Base-by-base conservation (phyloP, 2,797 vertebrate genomes). In the Helarctos malayanus region DNA sequence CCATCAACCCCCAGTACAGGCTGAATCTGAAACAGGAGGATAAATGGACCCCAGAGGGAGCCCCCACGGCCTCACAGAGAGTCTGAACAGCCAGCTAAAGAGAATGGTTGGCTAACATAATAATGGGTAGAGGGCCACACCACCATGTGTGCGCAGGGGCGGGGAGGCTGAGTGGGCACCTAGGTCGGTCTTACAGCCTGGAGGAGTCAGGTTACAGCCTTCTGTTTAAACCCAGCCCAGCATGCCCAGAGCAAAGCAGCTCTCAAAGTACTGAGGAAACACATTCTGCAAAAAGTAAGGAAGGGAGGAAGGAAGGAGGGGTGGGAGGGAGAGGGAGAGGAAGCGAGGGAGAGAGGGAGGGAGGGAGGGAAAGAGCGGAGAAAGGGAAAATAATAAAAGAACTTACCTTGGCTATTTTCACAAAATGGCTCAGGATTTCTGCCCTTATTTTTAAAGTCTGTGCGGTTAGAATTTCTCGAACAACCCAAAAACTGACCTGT, bases 361-460 rank as follows among this genome's bases (percentile, higher is more conserved):
- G 18, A 73, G 23, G 5, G 25, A 71, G 35, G 63, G 0, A 38
- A 38, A 38, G 38, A 65, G 32, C 3, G 68, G 3, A 71, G 13
- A 61, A 0, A 81, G 29, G 41, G 41, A 41, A 41, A 76, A 45
- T 91, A 97, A 80, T 88, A 94, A 94, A 75, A 41, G 49, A 69
- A 65, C 99, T 99, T 99, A 99, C 99, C 99, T 99, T 99, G 95
- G 99, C 99, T 98, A 99, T 99, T 99, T 99, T 99, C 98, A 99
- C 99, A 98, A 99, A 99, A 98, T 99, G 99, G 98, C 99, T 99
- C 98, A 99, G 96, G 96, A 99, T 99, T 99, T 99, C 99, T 88
- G 99, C 99, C 95, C 99, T 99, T 98, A 99, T 99, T 98, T 99
- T 99, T 99, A 99, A 99, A 25, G 99, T 99, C 98, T 99, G 99